A percentile compares a stretch with the other conserved stretches of the same genome.
Conservation (phyloP, 2,797 vertebrate species). For the Acridotheres tristis region DNA sequence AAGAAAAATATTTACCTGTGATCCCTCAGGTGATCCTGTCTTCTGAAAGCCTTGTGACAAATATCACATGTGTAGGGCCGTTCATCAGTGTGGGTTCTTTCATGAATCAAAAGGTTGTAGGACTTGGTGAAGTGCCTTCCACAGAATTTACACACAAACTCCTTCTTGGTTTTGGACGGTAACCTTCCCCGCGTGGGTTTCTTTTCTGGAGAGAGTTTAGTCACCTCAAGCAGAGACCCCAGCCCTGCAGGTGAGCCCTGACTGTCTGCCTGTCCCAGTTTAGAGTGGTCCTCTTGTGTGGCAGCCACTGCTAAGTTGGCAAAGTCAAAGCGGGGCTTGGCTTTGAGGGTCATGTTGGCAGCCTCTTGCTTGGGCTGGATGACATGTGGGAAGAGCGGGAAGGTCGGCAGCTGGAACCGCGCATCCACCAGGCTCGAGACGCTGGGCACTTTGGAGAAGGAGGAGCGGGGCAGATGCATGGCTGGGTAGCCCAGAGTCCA, state of each 20-base stretch:
- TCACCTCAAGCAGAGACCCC: slow-evolving; percentile 88
- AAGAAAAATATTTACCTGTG: slow-evolving; percentile 79
- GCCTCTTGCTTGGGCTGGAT: slow-evolving; percentile 87
- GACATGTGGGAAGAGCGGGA: slow-evolving; percentile 91
- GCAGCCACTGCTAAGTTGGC: slow-evolving; percentile 95
- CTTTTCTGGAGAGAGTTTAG: slow-evolving; percentile 90
- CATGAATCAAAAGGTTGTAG: slow-evolving; percentile 90
- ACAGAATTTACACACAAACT: slow-evolving; percentile 93
- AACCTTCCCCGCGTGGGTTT: slow-evolving; percentile 88
- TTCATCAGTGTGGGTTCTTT: slow-evolving; percentile 90
- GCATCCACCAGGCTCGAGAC: slow-evolving; percentile 81
- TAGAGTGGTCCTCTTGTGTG: slow-evolving; percentile 92
- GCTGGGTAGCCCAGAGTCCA: slow-evolving; percentile 95
- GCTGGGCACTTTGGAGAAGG: slow-evolving; percentile 88
- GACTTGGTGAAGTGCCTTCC: slow-evolving; percentile 92
- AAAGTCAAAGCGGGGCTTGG: slow-evolving; percentile 96
- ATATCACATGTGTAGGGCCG: slow-evolving; percentile 91
- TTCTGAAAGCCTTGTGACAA: slow-evolving; percentile 91
- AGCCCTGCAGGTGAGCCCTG: slow-evolving; percentile 82
- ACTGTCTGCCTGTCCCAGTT: slow-evolving; percentile 84
- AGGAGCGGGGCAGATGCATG: slow-evolving; percentile 89
- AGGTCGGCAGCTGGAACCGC: slow-evolving; percentile 86
- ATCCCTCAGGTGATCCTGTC: slow-evolving; percentile 90
- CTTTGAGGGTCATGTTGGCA: slow-evolving; percentile 77
- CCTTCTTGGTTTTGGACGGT: slow-evolving; percentile 92